phyloP scores from a whole-genome alignment of 2,797 vertebrate species.

The Chelmon rostratus region DNA sequence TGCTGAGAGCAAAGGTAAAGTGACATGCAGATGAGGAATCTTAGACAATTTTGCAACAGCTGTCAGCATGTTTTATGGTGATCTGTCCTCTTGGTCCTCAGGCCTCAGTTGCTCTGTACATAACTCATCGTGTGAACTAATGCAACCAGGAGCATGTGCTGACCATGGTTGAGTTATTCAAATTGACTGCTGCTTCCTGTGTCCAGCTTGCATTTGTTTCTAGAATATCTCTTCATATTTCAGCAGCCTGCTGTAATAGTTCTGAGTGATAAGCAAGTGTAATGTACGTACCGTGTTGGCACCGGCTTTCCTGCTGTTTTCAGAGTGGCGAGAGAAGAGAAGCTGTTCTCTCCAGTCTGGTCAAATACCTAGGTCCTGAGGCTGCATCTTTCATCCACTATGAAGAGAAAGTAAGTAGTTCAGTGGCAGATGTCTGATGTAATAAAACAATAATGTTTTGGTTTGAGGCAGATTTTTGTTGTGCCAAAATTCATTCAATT shows the following conservation, averaged over 20 bases:
- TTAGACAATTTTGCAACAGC: conserved; percentile 52
- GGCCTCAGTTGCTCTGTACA: conserved; percentile 40
- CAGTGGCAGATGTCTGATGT: conserved; percentile 24
- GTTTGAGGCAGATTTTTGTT: conserved; percentile 23
- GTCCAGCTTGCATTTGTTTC: conserved; percentile 30
- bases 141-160: conserved; percentile 52
- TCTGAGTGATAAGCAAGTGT: conserved; percentile 28
- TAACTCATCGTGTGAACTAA: conserved; percentile 55
- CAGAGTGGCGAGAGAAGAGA: conserved; percentile 79
- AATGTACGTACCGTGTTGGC: conserved; percentile 19
- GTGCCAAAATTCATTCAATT: conserved; percentile 11
- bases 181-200: conserved; percentile 50
- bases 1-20: conserved; percentile 33
- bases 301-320: conserved; percentile 51
- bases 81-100: conserved; percentile 37
- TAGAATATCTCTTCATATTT: conserved; percentile 50
- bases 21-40: conserved; percentile 50
- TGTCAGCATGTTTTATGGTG: conserved; percentile 56
- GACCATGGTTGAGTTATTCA: conserved; percentile 60
- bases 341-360: conserved; percentile 81
- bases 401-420: conserved; percentile 82
- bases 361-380: conserved; percentile 83
- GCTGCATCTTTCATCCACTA: conserved; percentile 84
- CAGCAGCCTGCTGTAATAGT: conserved; percentile 25
- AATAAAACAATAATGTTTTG: conserved; percentile 38